Percentiles rank a stretch among this genome's conserved stretches.
phyloP scores from a whole-genome alignment of 2,888 invertebrate species.

The Ichneumoninae sp. region DNA sequence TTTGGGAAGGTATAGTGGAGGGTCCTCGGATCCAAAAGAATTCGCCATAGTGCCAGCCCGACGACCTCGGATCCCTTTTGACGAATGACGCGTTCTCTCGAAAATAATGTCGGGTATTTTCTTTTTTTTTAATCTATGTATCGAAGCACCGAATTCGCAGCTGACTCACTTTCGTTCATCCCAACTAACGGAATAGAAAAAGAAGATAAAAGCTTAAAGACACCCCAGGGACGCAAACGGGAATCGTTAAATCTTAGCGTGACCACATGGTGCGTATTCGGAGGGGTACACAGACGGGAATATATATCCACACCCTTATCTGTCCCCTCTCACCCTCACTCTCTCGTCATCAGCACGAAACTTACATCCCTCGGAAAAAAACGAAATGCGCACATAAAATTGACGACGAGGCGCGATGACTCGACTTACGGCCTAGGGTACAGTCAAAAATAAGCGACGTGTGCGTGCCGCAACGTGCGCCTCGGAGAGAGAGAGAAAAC shows the following conservation, averaged over 20 bases:
- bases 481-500: background rate
- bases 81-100: too few relatives aligned
- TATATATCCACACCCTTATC: conserved; percentile 39
- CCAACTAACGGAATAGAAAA: background rate
- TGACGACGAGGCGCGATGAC: conserved; percentile 18
- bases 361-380: background rate
- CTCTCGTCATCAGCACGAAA: conserved; percentile 1
- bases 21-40: background rate
- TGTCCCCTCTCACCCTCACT: background rate
- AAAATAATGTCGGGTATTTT: too few relatives aligned
- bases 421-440: conserved; percentile 1
- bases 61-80: too few relatives aligned
- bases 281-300: conserved; percentile 21
- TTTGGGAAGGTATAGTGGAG: background rate
- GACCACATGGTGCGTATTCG: conserved; percentile 62
- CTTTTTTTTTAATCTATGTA: background rate
- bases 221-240: conserved; percentile 56
- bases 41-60: background rate
- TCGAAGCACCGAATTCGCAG: background rate
- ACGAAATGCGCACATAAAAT: background rate
- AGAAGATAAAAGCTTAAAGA: conserved; percentile 53
- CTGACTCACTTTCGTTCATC: conserved; percentile 12
- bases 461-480: background rate
- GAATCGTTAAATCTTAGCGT: conserved; percentile 62
- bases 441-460: background rate